Evolutionary conservation across 2,797 vertebrate species (phyloP).

Genomic region (Thunnus albacares): DNA sequence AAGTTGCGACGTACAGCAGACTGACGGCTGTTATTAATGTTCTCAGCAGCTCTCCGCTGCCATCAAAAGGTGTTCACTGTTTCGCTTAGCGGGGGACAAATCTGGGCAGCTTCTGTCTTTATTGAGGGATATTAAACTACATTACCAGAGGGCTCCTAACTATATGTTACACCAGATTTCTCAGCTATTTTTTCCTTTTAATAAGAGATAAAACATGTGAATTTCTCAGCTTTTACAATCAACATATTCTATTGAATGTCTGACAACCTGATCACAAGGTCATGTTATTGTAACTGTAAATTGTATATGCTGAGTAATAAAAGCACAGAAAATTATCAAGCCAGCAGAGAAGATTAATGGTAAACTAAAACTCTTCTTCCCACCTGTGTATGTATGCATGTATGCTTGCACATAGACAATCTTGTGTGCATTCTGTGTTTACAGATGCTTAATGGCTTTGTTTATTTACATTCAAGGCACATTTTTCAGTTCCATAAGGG

Average conservation of each 20-base stretch:
- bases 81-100: conserved; percentile 54
- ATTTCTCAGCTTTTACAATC: conserved; percentile 41
- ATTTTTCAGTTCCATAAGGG: conserved; percentile 41
- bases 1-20: conserved; percentile 27
- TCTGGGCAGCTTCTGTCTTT: conserved; percentile 47
- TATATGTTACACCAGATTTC: conserved; percentile 46
- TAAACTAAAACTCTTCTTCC: not conserved
- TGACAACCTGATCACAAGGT: conserved; percentile 15
- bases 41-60: conserved; percentile 48
- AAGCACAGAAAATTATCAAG: not conserved
- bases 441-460: conserved; percentile 28
- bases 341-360: not conserved
- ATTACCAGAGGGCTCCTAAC: conserved; percentile 57
- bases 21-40: conserved; percentile 55
- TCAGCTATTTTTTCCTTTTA: conserved; percentile 22
- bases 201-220: conserved; percentile 48
- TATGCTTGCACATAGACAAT: not conserved
- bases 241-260: conserved; percentile 23
- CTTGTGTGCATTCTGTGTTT: conserved; percentile 9
- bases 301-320: not conserved
- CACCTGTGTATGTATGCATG: not conserved
- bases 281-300: no score
- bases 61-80: conserved; percentile 38
- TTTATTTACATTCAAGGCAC: conserved; percentile 47
- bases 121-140: conserved; percentile 62